phyloP scores from a whole-genome alignment of 1,140 invertebrate genomes.

The Pseudachorutes palmiensis region DNA sequence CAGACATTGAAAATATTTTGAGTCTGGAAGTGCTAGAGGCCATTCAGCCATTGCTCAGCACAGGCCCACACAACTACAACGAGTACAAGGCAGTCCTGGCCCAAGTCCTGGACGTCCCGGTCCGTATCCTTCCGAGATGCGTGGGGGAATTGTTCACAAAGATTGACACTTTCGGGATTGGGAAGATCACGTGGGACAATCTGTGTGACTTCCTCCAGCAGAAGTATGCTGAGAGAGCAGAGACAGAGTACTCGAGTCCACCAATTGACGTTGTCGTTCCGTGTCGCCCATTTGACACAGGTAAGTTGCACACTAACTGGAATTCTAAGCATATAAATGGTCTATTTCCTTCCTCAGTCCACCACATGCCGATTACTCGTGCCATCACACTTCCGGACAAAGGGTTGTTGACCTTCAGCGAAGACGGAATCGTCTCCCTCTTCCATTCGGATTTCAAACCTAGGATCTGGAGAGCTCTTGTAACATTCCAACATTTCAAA shows the following conservation, averaged over 20 bases:
- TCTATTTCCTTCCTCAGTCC: neutral
- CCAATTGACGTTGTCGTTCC: slow-evolving; percentile 18
- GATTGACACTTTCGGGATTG: slow-evolving; percentile 22
- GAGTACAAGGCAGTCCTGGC: slow-evolving; percentile 10
- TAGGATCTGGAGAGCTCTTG: slow-evolving; percentile 24
- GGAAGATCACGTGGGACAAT: slow-evolving; percentile 22
- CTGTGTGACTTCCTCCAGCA: slow-evolving; percentile 25
- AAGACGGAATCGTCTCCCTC: slow-evolving; percentile 23
- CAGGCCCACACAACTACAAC: slow-evolving; percentile 9
- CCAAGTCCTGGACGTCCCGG: slow-evolving; percentile 10
- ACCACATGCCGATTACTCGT: slow-evolving; percentile 19
- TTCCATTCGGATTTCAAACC: slow-evolving; percentile 19
- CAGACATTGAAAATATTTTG: slow-evolving; percentile 13
- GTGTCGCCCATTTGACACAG: slow-evolving; percentile 9
- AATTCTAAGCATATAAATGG: neutral
- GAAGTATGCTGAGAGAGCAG: slow-evolving; percentile 25
- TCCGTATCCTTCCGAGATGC: slow-evolving; percentile 6
- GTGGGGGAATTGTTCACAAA: slow-evolving; percentile 17
- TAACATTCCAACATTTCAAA: neutral
- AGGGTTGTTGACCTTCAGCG: slow-evolving; percentile 21
- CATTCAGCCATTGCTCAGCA: slow-evolving; percentile 11
- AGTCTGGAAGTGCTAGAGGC: slow-evolving; percentile 22
- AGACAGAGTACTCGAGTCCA: slow-evolving; percentile 23
- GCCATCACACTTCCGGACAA: slow-evolving; percentile 18
- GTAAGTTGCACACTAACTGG: neutral